Conservation (phyloP, 92 coral and sea anemone genomes). For the Galaxea fascicularis region DNA sequence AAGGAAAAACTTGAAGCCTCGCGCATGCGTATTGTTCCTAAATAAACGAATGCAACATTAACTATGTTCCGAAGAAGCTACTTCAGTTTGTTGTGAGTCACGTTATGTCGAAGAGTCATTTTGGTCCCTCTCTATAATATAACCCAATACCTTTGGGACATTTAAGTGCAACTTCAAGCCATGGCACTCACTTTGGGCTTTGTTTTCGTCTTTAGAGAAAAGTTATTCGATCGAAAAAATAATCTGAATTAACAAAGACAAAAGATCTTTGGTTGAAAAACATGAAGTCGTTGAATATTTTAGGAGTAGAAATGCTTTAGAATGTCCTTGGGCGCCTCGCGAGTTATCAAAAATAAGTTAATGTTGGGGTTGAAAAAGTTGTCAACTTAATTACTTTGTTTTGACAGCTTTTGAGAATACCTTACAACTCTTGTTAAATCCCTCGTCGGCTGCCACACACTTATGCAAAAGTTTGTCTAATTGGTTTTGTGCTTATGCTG, state of each 20-base stretch:
- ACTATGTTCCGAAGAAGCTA: neutral
- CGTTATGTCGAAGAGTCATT: neutral
- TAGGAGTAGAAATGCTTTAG: neutral
- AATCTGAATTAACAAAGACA: neutral
- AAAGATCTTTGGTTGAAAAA: neutral
- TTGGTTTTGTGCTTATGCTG: constrained; percentile 41
- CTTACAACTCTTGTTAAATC: neutral
- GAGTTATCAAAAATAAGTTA: neutral
- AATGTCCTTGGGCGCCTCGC: neutral
- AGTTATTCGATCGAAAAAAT: neutral
- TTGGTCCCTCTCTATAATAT: neutral
- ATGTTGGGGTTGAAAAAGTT: neutral
- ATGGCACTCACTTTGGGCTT: neutral
- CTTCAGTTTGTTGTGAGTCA: neutral
- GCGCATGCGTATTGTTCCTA: constrained; percentile 46
- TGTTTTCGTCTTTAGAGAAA: neutral
- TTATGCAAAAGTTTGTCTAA: constrained; percentile 44
- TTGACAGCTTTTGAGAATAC: constrained; percentile 30
- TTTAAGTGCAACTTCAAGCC: neutral
- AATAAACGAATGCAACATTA: neutral
- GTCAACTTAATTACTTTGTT: constrained; percentile 24
- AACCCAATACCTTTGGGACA: neutral
- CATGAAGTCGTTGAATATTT: neutral
- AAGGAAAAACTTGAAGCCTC: neutral
- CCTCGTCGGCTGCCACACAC: constrained; percentile 16